These are phyloP conservation scores for Chionomys nivalis DNA, from an alignment of 2,113 vertebrate genomes.

Conservation along the genomic window DNA sequence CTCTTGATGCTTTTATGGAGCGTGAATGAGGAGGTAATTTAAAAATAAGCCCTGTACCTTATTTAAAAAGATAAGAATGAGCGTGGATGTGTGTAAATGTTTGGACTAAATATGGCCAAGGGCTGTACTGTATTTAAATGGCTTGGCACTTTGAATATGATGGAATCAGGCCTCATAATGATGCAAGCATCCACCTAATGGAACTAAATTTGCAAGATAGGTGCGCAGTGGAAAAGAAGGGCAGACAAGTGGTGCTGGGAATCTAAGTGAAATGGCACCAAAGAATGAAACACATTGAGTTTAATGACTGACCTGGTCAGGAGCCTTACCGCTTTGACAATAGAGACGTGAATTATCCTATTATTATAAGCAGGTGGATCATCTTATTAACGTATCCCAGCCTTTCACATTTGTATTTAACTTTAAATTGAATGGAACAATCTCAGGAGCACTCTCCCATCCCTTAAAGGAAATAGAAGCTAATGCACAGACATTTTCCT, in stretches of 20 bases:
- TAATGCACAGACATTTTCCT: conserved; percentile 53
- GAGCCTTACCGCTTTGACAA: conserved; percentile 60
- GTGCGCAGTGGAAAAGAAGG: not conserved
- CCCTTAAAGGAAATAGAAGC: conserved; percentile 55
- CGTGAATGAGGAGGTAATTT: conserved; percentile 58
- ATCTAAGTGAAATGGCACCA: conserved; percentile 58
- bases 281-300: conserved; percentile 70
- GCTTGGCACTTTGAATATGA: conserved; percentile 70
- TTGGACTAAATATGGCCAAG: conserved; percentile 67
- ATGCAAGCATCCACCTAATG: conserved; percentile 67
- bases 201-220: conserved; percentile 71
- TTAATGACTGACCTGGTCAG: conserved; percentile 71
- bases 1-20: conserved; percentile 44
- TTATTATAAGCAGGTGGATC: conserved; percentile 69
- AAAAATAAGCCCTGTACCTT: conserved; percentile 73
- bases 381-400: conserved; percentile 56
- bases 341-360: conserved; percentile 75
- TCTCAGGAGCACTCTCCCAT: conserved; percentile 45
- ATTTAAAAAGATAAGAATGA: conserved; percentile 73
- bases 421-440: conserved; percentile 72
- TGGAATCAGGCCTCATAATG: conserved; percentile 65
- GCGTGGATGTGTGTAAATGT: conserved; percentile 68
- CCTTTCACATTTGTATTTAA: conserved; percentile 76
- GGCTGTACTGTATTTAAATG: conserved; percentile 57
- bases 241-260: conserved; percentile 62